Base-by-base conservation (phyloP, 2,888 invertebrate species). In the Coleophora deauratella region DNA sequence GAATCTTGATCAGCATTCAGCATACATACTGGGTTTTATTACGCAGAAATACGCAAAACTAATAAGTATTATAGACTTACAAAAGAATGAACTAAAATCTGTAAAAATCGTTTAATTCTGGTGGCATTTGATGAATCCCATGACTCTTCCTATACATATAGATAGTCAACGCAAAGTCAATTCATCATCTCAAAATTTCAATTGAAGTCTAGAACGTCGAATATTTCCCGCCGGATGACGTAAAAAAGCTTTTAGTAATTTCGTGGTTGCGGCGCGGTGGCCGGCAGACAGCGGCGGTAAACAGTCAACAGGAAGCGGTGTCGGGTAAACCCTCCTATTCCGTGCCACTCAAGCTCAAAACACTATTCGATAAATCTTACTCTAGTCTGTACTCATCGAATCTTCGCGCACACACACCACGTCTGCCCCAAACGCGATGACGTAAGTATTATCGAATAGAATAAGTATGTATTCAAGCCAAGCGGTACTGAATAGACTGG, bases 231-330 rank as follows among this genome's bases (percentile, higher is more conserved):
- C 35, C 28, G 42, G 28, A 45, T 57, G 57, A 60, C 55, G 57
- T 59, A 54, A 54, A 53, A 50, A 50, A 53, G 49, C 50, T 52
- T 57, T 61, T 55, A 56, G 54, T 61, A 57, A 28, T 3, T 34
- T 27, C 39, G 13, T 6, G 14, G 27, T 41, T 28, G 41, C 40
- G 38, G 35, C 38, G 35, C 6, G 31, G 30, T 41, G 39, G 31
- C 49, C 54, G 57, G 57, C 62, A 66, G 67, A 62, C 63, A 59
- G 62, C 55, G 21, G 57, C 57, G 56, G 75, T 77, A 80, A 81
- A 82, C 82, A 82, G 75, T 76, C 79, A 81, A 82, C 82, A 82
- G 82, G 82, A 84, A 82, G 63, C 57, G 58, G 55, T 55, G 57
- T 55, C 63, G 65, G 54, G 56, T 62, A 62, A 60, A 63, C 59